A percentile compares a stretch with the other conserved stretches of the same genome.
phyloP scores from a whole-genome alignment of 2,888 invertebrate species.

The Polymixis lichenea region DNA sequence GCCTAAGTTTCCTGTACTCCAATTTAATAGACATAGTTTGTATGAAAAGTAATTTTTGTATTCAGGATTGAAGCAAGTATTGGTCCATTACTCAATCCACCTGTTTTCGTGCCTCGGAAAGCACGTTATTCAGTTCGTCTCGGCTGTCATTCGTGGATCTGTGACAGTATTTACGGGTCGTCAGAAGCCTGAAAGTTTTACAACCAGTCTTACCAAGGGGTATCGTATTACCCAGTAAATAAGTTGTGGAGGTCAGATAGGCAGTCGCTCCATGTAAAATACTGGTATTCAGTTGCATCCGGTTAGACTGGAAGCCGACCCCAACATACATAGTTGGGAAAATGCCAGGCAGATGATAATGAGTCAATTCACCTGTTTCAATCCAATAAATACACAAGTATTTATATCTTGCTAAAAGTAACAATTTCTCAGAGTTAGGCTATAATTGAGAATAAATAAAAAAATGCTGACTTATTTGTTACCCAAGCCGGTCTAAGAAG shows the following conservation, averaged over 20 bases:
- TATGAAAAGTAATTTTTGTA: not conserved
- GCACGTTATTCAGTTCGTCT: too few relatives aligned
- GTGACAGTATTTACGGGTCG: too few relatives aligned
- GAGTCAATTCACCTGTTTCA: not conserved
- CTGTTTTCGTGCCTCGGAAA: not conserved
- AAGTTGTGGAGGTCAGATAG: too few relatives aligned
- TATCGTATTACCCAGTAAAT: too few relatives aligned
- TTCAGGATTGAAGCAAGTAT: not conserved
- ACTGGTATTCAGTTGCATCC: too few relatives aligned
- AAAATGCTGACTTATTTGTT: conserved; percentile 25
- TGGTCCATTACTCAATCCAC: not conserved
- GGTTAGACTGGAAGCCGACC: too few relatives aligned
- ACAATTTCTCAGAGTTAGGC: not conserved
- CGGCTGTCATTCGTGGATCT: not conserved
- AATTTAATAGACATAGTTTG: too few relatives aligned
- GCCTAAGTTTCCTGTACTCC: not conserved
- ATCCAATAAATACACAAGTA: not conserved
- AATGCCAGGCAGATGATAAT: not conserved
- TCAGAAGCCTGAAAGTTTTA: too few relatives aligned
- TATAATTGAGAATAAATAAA: conserved; percentile 27
- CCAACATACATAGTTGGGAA: too few relatives aligned
- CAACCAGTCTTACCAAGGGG: too few relatives aligned
- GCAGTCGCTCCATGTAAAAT: too few relatives aligned
- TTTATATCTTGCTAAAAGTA: too few relatives aligned
- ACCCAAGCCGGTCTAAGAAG: conserved; percentile 47